A percentile compares a stretch with the other conserved stretches of the same genome.
These are phyloP conservation scores for Drosophila anomelani DNA, from an alignment of 2,888 invertebrate genomes.

Conservation along the genomic window DNA sequence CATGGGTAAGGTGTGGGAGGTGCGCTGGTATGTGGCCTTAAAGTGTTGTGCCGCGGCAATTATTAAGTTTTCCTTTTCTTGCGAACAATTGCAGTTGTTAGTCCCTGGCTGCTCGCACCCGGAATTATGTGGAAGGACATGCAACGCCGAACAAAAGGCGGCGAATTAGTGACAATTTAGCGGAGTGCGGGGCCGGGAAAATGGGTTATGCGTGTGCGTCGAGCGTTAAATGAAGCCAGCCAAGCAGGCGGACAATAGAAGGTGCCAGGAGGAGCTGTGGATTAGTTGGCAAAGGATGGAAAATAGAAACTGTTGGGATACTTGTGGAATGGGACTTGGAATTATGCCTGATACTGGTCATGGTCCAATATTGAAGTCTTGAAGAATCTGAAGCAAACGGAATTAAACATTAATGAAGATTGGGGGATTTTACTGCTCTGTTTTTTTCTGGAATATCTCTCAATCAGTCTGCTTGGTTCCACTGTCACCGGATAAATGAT, in stretches of 20 bases:
- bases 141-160: conserved; percentile 71
- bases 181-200: conserved; percentile 24
- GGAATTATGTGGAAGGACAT: conserved; percentile 68
- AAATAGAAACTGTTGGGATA: conserved; percentile 9
- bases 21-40: conserved; percentile 29
- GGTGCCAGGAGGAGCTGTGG: neutral
- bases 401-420: conserved; percentile 31
- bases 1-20: neutral
- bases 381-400: conserved; percentile 20
- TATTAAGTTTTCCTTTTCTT: conserved; percentile 47
- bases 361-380: neutral
- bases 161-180: conserved; percentile 77
- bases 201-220: conserved; percentile 66
- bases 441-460: neutral
- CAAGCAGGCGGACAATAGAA: conserved; percentile 32
- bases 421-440: conserved; percentile 3
- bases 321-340: neutral
- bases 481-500: conserved; percentile 57
- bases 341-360: neutral
- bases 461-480: conserved; percentile 9
- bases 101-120: conserved; percentile 18
- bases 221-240: conserved; percentile 72
- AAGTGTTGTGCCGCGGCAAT: conserved; percentile 49
- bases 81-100: conserved; percentile 42
- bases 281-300: conserved; percentile 5